Evolutionary conservation across 1,140 invertebrate species (phyloP).

Genomic region (Papilio polyxenes): DNA sequence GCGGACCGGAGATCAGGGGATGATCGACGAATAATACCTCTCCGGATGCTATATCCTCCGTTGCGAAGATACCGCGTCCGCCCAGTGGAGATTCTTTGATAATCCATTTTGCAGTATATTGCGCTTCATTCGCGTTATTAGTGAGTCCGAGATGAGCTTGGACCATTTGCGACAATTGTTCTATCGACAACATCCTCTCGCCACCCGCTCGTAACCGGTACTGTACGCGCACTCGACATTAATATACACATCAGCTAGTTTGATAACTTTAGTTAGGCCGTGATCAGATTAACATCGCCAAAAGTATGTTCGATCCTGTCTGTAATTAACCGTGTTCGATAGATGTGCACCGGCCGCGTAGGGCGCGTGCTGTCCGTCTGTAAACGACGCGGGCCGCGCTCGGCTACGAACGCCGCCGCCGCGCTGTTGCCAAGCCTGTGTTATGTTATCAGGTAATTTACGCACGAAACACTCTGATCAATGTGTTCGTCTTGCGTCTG

Average conservation of each 20-base stretch:
- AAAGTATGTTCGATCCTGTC: constrained; percentile 63
- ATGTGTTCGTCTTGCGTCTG: constrained; percentile 45
- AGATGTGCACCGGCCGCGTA: constrained; percentile 61
- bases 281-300: constrained; percentile 64
- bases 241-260: constrained; percentile 71
- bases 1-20: constrained; percentile 84
- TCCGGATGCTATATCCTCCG: constrained; percentile 82
- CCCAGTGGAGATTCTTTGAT: constrained; percentile 81
- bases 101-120: constrained; percentile 68
- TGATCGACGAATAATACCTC: constrained; percentile 86
- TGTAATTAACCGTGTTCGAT: constrained; percentile 65
- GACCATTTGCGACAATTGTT: constrained; percentile 74
- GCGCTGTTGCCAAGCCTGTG: constrained; percentile 61
- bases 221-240: constrained; percentile 68
- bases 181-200: constrained; percentile 77
- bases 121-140: constrained; percentile 47
- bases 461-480: constrained; percentile 44
- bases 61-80: constrained; percentile 85
- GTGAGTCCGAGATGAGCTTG: constrained; percentile 68
- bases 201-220: constrained; percentile 63
- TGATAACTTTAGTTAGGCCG: constrained; percentile 67
- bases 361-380: constrained; percentile 58
- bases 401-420: background rate
- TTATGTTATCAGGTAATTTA: constrained; percentile 57
- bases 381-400: constrained; percentile 58